phyloP scores from a whole-genome alignment of 1,140 invertebrate genomes.

The Pogonomyrmex barbatus region DNA sequence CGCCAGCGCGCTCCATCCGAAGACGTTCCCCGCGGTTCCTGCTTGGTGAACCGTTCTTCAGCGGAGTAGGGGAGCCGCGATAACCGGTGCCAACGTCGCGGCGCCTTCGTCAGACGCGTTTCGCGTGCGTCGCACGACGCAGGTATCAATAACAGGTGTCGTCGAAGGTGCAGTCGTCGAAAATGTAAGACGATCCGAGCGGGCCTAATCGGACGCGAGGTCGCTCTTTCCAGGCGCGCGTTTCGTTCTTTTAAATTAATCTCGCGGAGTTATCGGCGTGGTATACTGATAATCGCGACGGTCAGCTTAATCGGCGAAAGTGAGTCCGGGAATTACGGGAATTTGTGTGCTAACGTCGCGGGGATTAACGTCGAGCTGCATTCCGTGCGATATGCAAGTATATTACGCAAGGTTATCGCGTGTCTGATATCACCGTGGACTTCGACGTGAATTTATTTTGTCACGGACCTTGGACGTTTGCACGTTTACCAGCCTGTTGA shows the following conservation, averaged over 20 bases:
- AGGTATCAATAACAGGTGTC: constrained; percentile 39
- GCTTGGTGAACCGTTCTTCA: constrained; percentile 47
- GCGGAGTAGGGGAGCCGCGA: constrained; percentile 48
- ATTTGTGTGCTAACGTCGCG: not conserved
- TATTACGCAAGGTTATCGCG: not conserved
- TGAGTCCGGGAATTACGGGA: not conserved
- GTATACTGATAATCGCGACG: not conserved
- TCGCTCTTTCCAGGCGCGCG: too few species aligned
- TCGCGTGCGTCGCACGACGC: constrained; percentile 47
- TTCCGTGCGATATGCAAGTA: not conserved
- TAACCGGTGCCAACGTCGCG: constrained; percentile 56
- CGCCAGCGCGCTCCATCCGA: not conserved
- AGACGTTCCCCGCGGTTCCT: constrained; percentile 38
- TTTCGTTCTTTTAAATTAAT: not conserved
- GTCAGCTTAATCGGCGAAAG: not conserved
- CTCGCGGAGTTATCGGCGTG: constrained; percentile 16
- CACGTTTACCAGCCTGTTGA: constrained; percentile 12
- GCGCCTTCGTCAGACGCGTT: constrained; percentile 53
- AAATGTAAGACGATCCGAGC: not conserved
- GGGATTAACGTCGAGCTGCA: not conserved
- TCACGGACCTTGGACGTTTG: constrained; percentile 25
- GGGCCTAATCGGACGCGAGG: not conserved
- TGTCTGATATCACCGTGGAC: not conserved
- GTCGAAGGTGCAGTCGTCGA: not conserved
- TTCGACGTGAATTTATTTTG: not conserved